Evolutionary conservation across 53 echinoderm and acorn worm genomes (phyloP).

Genomic region (Patiria pectinifera): DNA sequence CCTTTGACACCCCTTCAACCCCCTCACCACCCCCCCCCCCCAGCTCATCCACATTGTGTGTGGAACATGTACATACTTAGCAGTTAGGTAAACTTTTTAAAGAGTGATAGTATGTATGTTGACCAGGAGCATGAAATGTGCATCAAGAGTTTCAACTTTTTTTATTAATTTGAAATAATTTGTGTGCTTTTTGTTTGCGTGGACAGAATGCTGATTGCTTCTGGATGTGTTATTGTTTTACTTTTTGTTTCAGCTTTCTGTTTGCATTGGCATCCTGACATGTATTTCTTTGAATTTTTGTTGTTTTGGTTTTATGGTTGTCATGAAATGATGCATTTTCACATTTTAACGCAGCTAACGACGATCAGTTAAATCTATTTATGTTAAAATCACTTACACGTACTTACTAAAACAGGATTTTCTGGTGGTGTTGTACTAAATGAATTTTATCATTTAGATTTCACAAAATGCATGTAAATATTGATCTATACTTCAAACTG

Average conservation of each 20-base stretch:
- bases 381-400: too few species aligned
- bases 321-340: background rate
- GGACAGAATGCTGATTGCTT: background rate
- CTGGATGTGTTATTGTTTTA: background rate
- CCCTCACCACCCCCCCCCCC: background rate
- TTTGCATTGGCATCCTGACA: background rate
- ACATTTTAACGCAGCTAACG: background rate
- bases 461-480: background rate
- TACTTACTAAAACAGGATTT: too few species aligned
- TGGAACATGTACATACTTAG: background rate
- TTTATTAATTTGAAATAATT: background rate
- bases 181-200: background rate
- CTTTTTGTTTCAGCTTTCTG: background rate
- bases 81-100: background rate
- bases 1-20: background rate
- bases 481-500: background rate
- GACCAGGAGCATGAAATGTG: background rate
- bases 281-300: background rate
- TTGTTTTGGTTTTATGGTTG: background rate
- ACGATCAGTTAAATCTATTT: background rate
- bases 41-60: background rate
- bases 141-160: background rate
- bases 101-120: background rate
- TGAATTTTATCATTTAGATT: background rate
- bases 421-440: too few species aligned